Evolutionary conservation across 1,140 invertebrate species (phyloP), one percentile per base, ranked within the genome.

Genomic region (Drosophila arawakana): DNA sequence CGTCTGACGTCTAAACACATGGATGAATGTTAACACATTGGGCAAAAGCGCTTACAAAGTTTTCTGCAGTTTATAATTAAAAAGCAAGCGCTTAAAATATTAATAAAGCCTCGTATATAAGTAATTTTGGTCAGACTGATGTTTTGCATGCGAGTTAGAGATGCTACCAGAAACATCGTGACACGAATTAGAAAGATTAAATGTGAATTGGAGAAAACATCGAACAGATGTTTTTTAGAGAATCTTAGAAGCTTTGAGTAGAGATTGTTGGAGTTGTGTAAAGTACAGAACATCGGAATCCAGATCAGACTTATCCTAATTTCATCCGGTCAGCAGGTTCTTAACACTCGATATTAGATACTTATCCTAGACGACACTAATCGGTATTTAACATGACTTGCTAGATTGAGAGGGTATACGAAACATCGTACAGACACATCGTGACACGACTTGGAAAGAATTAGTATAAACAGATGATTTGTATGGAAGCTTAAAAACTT

Each of bases 51-150:
- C 21, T 59, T 59, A n/a, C 44, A 68, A 59, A 59, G n/a, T 69
- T 60, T 39, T 13, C 2, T 34, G 15, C 47, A 39, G 58, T 30
- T 43, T 47, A 69, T 62, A 61, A 69, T 61, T 61, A 69, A 69
- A 69, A 69, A 54, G 37, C 47, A 69, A 41, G 30, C 21, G 61
- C 68, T 71, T 71, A 65, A 65, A 65, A 57, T 65, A 57, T 63
- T 65, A 71, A 65, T 65, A 61, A 61, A 54, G 10, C 49, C 4
- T 50, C 25, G 30, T 34, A 43, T 43, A 30, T 2, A 30, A 30
- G 25, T 30, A n/a, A 43, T 10, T 10, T n/a, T 43, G 39, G 39
- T 43, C 49, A 34, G 8, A 50, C 5, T 10, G 25, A 21, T 21
- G 25, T 50, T 50, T 35, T 30, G 55, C 57, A 68, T 41, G 21